phyloP scores from a whole-genome alignment of 2,113 vertebrate genomes.

The Ellobius talpinus region DNA sequence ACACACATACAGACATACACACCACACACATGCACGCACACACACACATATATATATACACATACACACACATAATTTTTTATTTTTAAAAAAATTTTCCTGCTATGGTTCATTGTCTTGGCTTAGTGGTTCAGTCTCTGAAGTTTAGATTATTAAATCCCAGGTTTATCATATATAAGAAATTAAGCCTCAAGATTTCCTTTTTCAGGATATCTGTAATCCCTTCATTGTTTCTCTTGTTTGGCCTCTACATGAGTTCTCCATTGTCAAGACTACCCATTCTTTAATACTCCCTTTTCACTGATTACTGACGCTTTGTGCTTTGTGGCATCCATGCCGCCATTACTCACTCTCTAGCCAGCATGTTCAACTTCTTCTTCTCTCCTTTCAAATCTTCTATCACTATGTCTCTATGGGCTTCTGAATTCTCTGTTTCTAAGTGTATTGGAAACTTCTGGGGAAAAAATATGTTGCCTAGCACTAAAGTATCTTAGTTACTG shows the following conservation, averaged over 20 bases:
- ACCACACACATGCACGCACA: no score
- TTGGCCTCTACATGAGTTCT: not conserved
- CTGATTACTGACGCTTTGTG: not conserved
- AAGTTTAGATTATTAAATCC: not conserved
- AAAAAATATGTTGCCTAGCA: not conserved
- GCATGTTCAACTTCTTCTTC: not conserved
- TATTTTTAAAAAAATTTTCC: not conserved
- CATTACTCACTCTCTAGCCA: not conserved
- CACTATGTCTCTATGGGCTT: not conserved
- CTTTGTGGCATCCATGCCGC: not conserved
- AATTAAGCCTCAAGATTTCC: not conserved
- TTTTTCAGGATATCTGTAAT: not conserved
- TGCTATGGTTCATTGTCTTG: not conserved
- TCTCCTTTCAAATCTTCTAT: not conserved
- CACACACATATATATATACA: no score
- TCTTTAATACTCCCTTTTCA: not conserved
- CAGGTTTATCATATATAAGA: not conserved
- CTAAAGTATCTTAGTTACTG: not conserved
- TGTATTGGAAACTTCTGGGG: not conserved
- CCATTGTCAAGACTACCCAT: not conserved
- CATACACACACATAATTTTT: not conserved
- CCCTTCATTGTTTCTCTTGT: not conserved
- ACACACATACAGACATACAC: no score
- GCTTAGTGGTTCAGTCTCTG: not conserved
- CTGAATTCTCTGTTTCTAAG: constrained; percentile 22